Base-by-base conservation (phyloP, 2,113 vertebrate genomes). In the Drymodes brunneopygia region DNA sequence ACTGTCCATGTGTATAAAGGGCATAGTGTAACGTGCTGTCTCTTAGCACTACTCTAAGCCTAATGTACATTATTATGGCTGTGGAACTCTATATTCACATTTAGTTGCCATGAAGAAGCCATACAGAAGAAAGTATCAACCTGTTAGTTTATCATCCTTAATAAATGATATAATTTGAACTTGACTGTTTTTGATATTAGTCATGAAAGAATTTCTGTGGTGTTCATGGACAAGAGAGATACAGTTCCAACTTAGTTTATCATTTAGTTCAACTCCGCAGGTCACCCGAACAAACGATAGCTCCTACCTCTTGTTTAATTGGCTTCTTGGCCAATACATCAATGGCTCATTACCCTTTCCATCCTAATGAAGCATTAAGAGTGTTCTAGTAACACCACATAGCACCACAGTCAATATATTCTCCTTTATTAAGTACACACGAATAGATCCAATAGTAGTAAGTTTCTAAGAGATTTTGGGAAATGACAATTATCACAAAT, bases 1-100 rank as follows among this genome's bases (percentile, higher is more conserved):
- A 96, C 81, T 90, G 82, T 93, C 90, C 88, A 64, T 86, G 27
- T 91, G 81, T 90, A 92, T 88, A 95, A 94, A 90, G 94, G 90
- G 36, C 92, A 81, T 44, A 92, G 85, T 42, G n/a, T 88, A 95
- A 95, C 1, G 40, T 96, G 81, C 75, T 96, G 96, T 93, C 92
- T 94, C 64, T 94, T 50, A 93, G 83, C 84, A 40, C 60, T 94
- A 71, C 72, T 93, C 75, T 60, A 71, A 81, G 67, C 40, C 64
- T 83, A 48, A 83, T 42, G 36, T 74, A 81, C 2, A 1, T 64
- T 90, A 38, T 70, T 86, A 45, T 28, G 51, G 40, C 57, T 79
- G 31, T 74, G 40, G 65, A 94, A 92, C 71, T 86, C n/a, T 88
- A 35, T 50, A 88, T 62, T 71, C 40, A 35, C 23, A 38, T 65